Base-by-base conservation (phyloP, 2,113 vertebrate species). In the Zonotrichia leucophrys region DNA sequence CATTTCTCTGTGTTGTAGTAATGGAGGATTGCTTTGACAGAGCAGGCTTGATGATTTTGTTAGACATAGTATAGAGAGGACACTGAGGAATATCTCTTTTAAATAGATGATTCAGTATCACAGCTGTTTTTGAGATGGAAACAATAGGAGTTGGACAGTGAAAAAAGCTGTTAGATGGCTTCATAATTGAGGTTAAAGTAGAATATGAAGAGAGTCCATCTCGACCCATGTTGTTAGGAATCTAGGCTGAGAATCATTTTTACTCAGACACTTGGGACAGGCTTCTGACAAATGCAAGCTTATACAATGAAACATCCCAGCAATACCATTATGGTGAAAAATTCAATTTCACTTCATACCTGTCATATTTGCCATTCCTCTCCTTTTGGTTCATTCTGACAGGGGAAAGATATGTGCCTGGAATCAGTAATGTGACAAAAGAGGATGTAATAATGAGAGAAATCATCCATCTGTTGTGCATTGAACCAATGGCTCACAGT, bases 401-500 rank as follows among this genome's bases (percentile, higher is more conserved):
- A 99, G 99, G 99, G 79, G 99, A 99, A 94, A 98, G 99, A 46
- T 99, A 99, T 1, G 97, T 99, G 37, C 99, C 99, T 52, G 99
- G 99, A 76, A 97, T 99, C 94, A 99, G 99, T 97, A 95, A 98
- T 25, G 98, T 99, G 92, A 99, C 98, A 87, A 99, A 98, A 96
- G 99, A 99, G 93, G 99, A 99, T 14, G 98, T 99, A 97, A 98
- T 96, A 10, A 99, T 99, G 98, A 98, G 99, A 95, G 99, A 99
- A 97, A 99, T 99, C 46, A 97, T 99, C 92, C 99, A 99, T 92
- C 97, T 99, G 64, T 98, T 99, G 55, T 99, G 99, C 95, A 99
- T 99, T 96, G 99, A 99, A 92, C 98, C 99, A 70, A 99, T 99
- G 99, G 99, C 99, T 96, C 99, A 99, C 77, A 99, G 99, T 95